Conservation (phyloP, 2,797 vertebrate species). For the Stomatorhinus walkeri region DNA sequence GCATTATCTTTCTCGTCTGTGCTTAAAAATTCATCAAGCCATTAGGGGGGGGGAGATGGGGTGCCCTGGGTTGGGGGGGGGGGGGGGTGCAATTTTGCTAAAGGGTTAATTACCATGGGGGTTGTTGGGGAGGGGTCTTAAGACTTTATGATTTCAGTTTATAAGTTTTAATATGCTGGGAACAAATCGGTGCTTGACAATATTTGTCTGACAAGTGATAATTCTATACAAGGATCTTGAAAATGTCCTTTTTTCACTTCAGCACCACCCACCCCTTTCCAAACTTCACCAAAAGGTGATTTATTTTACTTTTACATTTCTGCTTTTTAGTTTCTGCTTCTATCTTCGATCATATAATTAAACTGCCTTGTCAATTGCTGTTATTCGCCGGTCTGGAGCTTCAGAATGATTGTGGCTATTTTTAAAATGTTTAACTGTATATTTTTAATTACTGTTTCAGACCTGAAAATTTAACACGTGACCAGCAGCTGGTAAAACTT, state of each 20-base stretch:
- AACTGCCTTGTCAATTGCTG: background rate
- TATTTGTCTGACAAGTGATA: conserved; percentile 53
- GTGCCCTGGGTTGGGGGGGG: conserved; percentile 26
- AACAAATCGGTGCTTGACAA: conserved; percentile 33
- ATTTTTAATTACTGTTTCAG: background rate
- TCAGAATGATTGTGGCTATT: background rate
- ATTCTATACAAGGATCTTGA: background rate
- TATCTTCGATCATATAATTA: background rate
- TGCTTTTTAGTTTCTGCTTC: background rate
- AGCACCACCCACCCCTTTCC: background rate
- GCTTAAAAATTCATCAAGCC: conserved; percentile 84
- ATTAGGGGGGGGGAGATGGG: conserved; percentile 51
- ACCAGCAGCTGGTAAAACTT: background rate
- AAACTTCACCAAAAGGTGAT: background rate
- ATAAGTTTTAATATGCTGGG: conserved; percentile 43
- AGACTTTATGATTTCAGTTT: conserved; percentile 47
- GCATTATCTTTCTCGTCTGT: conserved; percentile 68
- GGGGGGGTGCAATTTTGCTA: conserved; percentile 38
- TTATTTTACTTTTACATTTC: background rate
- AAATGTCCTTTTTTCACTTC: background rate
- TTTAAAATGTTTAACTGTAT: background rate
- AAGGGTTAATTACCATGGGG: conserved; percentile 69
- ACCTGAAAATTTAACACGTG: background rate
- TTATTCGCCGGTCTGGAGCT: background rate
- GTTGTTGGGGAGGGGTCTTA: conserved; percentile 35